Evolutionary conservation across 2,113 vertebrate species (phyloP).

Genomic region (Eudyptes chrysolophus): DNA sequence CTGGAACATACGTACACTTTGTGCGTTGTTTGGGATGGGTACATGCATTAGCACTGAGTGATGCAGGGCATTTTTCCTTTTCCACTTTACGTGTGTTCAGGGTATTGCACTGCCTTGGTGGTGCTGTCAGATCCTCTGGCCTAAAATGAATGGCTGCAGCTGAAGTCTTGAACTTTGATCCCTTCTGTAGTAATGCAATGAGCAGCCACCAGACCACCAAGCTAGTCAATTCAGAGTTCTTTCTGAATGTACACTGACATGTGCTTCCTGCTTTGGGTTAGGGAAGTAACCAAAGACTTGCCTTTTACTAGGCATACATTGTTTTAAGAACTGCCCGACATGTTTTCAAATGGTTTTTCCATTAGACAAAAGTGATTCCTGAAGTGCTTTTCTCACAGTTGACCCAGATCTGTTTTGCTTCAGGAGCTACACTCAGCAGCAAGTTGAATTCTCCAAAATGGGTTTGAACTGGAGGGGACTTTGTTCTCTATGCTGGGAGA

Average conservation of each 20-base stretch:
- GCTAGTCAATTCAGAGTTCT: background rate
- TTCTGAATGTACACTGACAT: background rate
- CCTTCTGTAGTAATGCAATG: background rate
- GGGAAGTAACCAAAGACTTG: background rate
- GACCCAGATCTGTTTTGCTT: background rate
- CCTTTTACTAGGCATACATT: background rate
- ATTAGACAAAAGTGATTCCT: background rate
- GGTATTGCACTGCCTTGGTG: background rate
- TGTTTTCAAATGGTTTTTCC: slow-evolving; percentile 1
- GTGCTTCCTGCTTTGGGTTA: background rate
- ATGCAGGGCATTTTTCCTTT: background rate
- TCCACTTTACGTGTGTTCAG: background rate
- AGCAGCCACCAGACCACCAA: background rate
- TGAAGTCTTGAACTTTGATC: slow-evolving; percentile 16
- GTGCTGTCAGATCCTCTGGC: background rate
- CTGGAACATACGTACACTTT: background rate
- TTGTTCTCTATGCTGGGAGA: background rate
- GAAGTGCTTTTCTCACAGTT: background rate
- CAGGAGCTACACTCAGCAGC: background rate
- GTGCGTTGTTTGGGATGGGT: background rate
- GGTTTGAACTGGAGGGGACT: background rate
- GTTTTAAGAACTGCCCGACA: background rate
- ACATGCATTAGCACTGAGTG: background rate
- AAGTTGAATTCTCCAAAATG: background rate
- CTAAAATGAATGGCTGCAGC: background rate